Evolutionary conservation across 2,113 vertebrate genomes (phyloP).

Genomic region (Gadus macrocephalus): DNA sequence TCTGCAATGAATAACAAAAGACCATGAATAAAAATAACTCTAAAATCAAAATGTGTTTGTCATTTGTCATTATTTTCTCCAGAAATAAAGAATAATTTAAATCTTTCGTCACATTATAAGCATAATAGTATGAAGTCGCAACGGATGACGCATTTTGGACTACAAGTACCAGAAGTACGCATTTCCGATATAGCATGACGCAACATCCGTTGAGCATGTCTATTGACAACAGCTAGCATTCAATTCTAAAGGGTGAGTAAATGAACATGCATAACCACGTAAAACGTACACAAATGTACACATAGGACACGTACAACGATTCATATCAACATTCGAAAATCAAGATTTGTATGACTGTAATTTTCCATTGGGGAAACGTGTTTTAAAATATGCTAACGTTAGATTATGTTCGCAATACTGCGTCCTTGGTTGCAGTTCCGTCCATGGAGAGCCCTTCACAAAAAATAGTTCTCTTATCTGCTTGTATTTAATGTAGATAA

Average conservation of each 20-base stretch:
- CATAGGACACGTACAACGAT: background rate
- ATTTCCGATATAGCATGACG: slow-evolving; percentile 13
- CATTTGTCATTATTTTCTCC: slow-evolving; percentile 17
- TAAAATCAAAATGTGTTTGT: slow-evolving; percentile 45
- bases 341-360: background rate
- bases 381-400: slow-evolving; percentile 13
- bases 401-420: background rate
- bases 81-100: too few species aligned
- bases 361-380: background rate
- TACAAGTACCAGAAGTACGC: background rate
- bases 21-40: slow-evolving; percentile 67
- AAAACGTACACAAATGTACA: background rate
- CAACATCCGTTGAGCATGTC: background rate
- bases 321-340: background rate
- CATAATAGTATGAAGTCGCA: background rate
- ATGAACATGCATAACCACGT: background rate
- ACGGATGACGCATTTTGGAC: background rate
- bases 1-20: slow-evolving; percentile 60
- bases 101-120: too few species aligned
- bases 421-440: too few species aligned
- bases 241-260: slow-evolving; percentile 23
- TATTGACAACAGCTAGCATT: background rate
- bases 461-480: too few species aligned
- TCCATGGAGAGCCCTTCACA: too few species aligned
- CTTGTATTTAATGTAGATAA: too few species aligned